Evolutionary conservation across 35 echinoderm and acorn worm species (phyloP).

Genomic region (Strongylocentrotus purpuratus): DNA sequence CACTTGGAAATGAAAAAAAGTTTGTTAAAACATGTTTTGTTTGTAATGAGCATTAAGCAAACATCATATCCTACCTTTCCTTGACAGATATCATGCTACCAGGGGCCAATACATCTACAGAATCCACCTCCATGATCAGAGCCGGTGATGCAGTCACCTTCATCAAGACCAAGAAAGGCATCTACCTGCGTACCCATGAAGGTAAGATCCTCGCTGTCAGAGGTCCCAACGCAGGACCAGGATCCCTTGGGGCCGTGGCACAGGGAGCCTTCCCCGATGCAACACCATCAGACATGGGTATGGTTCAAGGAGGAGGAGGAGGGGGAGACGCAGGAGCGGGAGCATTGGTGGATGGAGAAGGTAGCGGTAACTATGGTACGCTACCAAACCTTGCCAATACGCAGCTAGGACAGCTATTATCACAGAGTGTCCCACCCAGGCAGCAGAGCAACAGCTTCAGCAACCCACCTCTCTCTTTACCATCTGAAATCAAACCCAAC

Average conservation of each 20-base stretch:
- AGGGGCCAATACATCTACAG: slow-evolving; percentile 66
- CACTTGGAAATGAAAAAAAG: too few species aligned
- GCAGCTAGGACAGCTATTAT: slow-evolving; percentile 35
- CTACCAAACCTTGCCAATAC: slow-evolving; percentile 12
- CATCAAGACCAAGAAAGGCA: slow-evolving; percentile 91
- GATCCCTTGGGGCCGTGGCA: not conserved
- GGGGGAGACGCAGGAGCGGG: not conserved
- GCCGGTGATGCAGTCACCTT: slow-evolving; percentile 91
- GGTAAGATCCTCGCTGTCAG: slow-evolving; percentile 90
- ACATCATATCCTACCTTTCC: too few species aligned
- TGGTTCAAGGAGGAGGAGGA: not conserved
- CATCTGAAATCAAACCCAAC: not conserved
- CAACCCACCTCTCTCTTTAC: slow-evolving; percentile 2
- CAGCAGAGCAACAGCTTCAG: slow-evolving; percentile 1
- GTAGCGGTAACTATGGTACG: not conserved
- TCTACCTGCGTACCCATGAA: slow-evolving; percentile 90
- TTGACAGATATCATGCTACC: slow-evolving; percentile 85
- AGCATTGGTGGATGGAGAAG: not conserved
- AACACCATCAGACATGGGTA: not conserved
- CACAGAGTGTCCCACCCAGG: not conserved
- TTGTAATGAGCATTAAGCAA: too few species aligned
- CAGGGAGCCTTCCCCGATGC: slow-evolving; percentile 17
- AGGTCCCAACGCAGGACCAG: slow-evolving; percentile 53
- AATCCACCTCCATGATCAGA: slow-evolving; percentile 71
- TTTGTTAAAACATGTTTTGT: too few species aligned